Conservation (phyloP, 2,888 invertebrate genomes). For the Mythimna ferrago region DNA sequence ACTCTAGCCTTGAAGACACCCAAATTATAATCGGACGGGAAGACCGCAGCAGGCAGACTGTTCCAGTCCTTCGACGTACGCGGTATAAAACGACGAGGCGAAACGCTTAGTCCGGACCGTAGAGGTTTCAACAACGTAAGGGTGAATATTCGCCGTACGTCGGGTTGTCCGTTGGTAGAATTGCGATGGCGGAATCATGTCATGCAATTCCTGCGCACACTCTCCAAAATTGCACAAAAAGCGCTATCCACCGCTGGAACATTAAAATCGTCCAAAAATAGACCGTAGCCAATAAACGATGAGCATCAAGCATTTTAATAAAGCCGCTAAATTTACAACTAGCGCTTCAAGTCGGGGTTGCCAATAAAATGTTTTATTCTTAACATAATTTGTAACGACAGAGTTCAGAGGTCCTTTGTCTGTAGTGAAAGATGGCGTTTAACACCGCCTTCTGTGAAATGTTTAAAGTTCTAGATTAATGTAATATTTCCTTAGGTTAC, state of each 20-base stretch:
- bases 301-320: slow-evolving; percentile 45
- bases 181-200: too few relatives aligned
- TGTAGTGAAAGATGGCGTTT: slow-evolving; percentile 40
- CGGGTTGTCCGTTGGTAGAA: too few relatives aligned
- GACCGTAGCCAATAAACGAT: slow-evolving; percentile 22
- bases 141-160: too few relatives aligned
- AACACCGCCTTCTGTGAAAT: slow-evolving; percentile 36
- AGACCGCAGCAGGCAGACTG: too few relatives aligned
- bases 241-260: not conserved
- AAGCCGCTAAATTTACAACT: slow-evolving; percentile 55
- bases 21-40: too few relatives aligned
- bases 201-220: too few relatives aligned
- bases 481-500: slow-evolving; percentile 25
- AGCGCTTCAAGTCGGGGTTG: slow-evolving; percentile 61
- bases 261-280: slow-evolving; percentile 27
- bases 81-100: too few relatives aligned
- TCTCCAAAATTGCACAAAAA: slow-evolving; percentile 4
- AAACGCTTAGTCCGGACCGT: too few relatives aligned
- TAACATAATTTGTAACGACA: slow-evolving; percentile 61
- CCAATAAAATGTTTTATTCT: slow-evolving; percentile 74
- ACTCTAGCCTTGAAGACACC: too few relatives aligned
- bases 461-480: slow-evolving; percentile 27
- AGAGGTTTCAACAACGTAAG: too few relatives aligned
- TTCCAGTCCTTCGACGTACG: too few relatives aligned
- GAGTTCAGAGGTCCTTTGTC: slow-evolving; percentile 22